A percentile compares a stretch with the other conserved stretches of the same genome.
These are phyloP conservation scores for Nymphalis polychloros DNA, from an alignment of 2,888 invertebrate species.

Conservation along the genomic window DNA sequence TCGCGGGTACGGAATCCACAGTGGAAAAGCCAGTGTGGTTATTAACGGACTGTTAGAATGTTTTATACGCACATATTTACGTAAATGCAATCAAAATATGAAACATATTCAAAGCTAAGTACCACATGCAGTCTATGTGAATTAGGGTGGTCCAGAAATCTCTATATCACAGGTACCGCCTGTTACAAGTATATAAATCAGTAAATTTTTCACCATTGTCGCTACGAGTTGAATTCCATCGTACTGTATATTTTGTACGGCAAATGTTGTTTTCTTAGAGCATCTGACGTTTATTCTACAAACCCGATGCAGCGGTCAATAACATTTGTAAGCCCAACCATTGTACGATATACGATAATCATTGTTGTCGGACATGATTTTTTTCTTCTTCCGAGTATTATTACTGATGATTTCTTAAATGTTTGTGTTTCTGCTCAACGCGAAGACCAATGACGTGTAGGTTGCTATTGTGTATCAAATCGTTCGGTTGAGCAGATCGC, in stretches of 20 bases:
- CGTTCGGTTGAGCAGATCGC: conserved; percentile 63
- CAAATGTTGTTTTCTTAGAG: conserved; percentile 51
- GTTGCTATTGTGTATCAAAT: conserved; percentile 64
- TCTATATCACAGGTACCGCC: conserved; percentile 4
- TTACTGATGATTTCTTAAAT: conserved; percentile 77
- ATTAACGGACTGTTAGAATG: too few relatives aligned
- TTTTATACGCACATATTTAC: too few relatives aligned
- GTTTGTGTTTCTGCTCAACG: conserved; percentile 78
- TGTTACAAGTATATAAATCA: not conserved
- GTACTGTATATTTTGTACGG: conserved; percentile 5
- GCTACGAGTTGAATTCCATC: not conserved
- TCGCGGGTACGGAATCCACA: too few relatives aligned
- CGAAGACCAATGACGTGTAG: conserved; percentile 73
- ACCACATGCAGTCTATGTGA: too few relatives aligned
- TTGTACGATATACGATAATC: conserved; percentile 62
- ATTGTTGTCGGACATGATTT: conserved; percentile 61
- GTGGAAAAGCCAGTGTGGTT: too few relatives aligned
- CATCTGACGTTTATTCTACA: conserved; percentile 49
- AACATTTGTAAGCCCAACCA: conserved; percentile 65
- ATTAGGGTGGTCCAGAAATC: conserved; percentile 1
- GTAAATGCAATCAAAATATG: too few relatives aligned
- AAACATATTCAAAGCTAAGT: too few relatives aligned
- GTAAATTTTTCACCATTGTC: not conserved
- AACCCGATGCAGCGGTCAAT: conserved; percentile 52
- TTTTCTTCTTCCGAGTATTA: conserved; percentile 52